Percentiles rank a stretch among this genome's conserved stretches.
phyloP scores from a whole-genome alignment of 2,797 vertebrate genomes.

The Eidolon dupreanum region DNA sequence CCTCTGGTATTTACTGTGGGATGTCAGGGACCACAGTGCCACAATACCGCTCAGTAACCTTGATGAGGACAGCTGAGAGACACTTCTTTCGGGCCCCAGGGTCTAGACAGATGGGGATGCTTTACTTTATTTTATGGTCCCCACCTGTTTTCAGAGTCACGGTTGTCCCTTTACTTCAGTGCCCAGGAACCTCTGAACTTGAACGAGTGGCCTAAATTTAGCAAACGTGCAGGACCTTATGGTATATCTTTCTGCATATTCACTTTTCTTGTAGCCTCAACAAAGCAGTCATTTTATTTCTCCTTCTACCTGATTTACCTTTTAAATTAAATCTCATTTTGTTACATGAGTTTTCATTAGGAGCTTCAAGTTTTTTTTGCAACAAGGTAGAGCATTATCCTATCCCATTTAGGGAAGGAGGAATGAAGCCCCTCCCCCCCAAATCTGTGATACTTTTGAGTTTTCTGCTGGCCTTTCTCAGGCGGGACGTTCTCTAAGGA shows the following conservation, averaged over 20 bases:
- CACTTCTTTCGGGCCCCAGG: background rate
- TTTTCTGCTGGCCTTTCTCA: background rate
- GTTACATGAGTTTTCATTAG: background rate
- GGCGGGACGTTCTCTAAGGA: background rate
- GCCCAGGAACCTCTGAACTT: background rate
- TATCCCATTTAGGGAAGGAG: background rate
- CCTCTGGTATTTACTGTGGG: background rate
- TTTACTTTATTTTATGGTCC: background rate
- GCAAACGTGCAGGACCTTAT: background rate
- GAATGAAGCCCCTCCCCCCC: background rate
- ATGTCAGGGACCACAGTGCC: background rate
- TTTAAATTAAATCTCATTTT: slow-evolving; percentile 19
- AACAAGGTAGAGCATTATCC: background rate
- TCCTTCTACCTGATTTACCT: background rate
- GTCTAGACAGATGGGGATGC: background rate
- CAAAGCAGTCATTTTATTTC: background rate
- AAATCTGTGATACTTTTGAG: background rate
- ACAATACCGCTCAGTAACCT: background rate
- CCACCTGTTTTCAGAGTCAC: background rate
- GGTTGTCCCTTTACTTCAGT: background rate
- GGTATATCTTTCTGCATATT: background rate
- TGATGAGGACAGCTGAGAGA: background rate
- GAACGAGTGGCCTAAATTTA: background rate
- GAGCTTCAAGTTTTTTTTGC: background rate
- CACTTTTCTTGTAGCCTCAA: background rate